phyloP scores from a whole-genome alignment of 2,797 vertebrate genomes.

The Gallirallus australis region DNA sequence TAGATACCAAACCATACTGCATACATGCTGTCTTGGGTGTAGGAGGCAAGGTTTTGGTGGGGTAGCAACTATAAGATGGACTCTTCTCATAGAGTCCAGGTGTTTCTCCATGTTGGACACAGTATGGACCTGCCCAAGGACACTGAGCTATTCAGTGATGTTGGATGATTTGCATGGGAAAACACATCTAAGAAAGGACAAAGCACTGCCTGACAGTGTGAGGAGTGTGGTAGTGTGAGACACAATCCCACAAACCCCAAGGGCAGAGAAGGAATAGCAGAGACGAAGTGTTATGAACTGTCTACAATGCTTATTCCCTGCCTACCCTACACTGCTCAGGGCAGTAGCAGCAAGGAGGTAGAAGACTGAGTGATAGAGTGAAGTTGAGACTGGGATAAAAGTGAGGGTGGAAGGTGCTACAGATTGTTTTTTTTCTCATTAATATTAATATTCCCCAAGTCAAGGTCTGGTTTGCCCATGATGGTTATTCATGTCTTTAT shows the following conservation, averaged over 20 bases:
- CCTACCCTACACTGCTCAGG: fast-evolving
- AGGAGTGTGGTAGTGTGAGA: neutral
- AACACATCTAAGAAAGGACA: neutral
- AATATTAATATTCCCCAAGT: neutral
- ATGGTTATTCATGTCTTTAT: no score
- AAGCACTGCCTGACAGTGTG: fast-evolving
- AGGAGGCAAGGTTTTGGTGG: neutral
- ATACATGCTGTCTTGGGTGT: no score
- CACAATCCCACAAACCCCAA: fast-evolving
- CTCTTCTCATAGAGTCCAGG: neutral
- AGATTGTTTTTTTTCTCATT: neutral
- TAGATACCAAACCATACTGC: no score
- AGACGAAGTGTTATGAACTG: fast-evolving
- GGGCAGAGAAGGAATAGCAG: neutral
- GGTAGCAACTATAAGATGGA: fast-evolving
- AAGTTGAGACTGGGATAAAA: neutral
- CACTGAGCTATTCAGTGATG: neutral
- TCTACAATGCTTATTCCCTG: neutral
- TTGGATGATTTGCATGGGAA: neutral
- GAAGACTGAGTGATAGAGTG: neutral
- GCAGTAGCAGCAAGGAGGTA: fast-evolving
- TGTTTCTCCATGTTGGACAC: neutral
- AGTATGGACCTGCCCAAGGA: neutral
- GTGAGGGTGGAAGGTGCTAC: neutral
- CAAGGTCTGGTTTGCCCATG: neutral